These are phyloP conservation scores for Epinephelus cyanopodus DNA, from an alignment of 2,113 vertebrate species.

Conservation along the genomic window DNA sequence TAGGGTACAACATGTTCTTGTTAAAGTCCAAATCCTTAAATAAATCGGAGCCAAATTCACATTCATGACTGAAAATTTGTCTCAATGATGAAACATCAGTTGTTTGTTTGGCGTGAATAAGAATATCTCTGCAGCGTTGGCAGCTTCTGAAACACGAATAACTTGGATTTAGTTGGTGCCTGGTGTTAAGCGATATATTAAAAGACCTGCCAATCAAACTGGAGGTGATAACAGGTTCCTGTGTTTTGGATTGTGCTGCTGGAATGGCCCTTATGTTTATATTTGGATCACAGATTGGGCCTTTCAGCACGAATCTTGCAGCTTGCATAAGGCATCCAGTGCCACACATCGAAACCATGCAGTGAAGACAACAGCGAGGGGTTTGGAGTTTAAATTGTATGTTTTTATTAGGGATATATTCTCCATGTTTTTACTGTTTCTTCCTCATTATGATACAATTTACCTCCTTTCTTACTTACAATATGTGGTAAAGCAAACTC, in stretches of 20 bases:
- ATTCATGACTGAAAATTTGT: slow-evolving; percentile 1
- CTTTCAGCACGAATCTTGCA: background rate
- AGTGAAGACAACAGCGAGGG: background rate
- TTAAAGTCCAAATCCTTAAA: slow-evolving; percentile 27
- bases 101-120: background rate
- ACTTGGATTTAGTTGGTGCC: background rate
- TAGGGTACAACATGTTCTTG: slow-evolving; percentile 68
- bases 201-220: slow-evolving; percentile 7
- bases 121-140: background rate
- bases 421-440: background rate
- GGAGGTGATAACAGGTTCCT: background rate
- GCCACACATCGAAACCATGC: background rate
- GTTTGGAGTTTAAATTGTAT: background rate
- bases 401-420: background rate
- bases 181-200: background rate
- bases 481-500: background rate
- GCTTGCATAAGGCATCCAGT: background rate
- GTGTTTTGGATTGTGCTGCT: slow-evolving; percentile 5
- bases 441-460: background rate
- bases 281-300: slow-evolving; percentile 9
- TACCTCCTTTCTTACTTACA: too few relatives aligned
- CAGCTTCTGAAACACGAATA: slow-evolving; percentile 3
- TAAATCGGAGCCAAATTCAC: slow-evolving; percentile 23
- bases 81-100: slow-evolving; percentile 5
- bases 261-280: background rate